Conservation (phyloP, 2,888 invertebrate genomes). For the Eupelmus urozonus region DNA sequence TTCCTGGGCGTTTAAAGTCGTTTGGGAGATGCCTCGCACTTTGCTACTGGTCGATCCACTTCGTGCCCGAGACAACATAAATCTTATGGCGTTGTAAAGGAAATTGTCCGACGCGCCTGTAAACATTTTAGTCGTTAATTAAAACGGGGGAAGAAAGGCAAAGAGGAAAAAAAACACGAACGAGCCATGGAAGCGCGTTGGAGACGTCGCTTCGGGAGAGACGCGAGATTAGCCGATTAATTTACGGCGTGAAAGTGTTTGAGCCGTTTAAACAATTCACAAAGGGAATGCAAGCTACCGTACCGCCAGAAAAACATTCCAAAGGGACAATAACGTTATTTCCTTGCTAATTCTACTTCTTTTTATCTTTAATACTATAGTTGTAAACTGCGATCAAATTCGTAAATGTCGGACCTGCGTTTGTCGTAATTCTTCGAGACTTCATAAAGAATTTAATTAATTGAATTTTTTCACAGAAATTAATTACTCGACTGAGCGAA, state of each 20-base stretch:
- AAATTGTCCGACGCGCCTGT: constrained; percentile 38
- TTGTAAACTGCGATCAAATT: too few relatives aligned
- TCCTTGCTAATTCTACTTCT: too few relatives aligned
- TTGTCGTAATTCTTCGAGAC: too few relatives aligned
- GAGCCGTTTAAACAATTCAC: constrained; percentile 13
- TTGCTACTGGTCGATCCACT: constrained; percentile 39
- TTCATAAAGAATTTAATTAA: too few relatives aligned
- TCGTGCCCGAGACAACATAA: constrained; percentile 27
- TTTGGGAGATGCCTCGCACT: constrained; percentile 51
- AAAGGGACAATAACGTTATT: too few relatives aligned
- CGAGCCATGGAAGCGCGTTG: not conserved
- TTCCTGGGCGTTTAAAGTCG: constrained; percentile 56
- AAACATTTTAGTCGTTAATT: constrained; percentile 40
- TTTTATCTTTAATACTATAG: too few relatives aligned
- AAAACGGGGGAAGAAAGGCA: not conserved
- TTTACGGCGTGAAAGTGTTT: constrained; percentile 24
- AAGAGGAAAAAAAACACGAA: not conserved
- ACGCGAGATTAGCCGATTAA: constrained; percentile 13
- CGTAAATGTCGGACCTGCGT: too few relatives aligned
- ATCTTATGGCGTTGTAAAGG: constrained; percentile 35
- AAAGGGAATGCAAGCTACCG: not conserved
- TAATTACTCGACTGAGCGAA: too few relatives aligned
- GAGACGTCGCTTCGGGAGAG: too few relatives aligned
- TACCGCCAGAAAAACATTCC: too few relatives aligned
- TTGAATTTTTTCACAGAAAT: too few relatives aligned